Evolutionary conservation across 2,113 vertebrate species (phyloP).

Genomic region (Anhinga rufa): DNA sequence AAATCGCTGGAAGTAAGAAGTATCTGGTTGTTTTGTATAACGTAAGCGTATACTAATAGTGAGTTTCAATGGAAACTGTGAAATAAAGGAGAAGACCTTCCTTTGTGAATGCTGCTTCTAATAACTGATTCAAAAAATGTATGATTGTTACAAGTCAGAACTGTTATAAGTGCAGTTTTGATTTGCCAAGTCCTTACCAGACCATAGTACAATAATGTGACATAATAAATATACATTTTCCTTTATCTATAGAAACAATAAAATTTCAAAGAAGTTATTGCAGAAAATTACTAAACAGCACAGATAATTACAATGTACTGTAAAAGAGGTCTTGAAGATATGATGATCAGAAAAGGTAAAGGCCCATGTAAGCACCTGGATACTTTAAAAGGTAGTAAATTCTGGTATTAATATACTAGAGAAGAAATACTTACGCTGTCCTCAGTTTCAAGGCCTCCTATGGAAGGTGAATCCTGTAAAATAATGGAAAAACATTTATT

Average conservation of each 20-base stretch:
- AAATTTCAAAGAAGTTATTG: not conserved
- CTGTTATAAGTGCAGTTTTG: not conserved
- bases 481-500: not conserved
- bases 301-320: not conserved
- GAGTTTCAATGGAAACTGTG: not conserved
- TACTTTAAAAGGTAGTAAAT: not conserved
- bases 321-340: not conserved
- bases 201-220: not conserved
- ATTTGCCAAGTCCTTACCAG: not conserved
- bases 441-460: not conserved
- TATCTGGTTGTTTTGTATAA: not conserved
- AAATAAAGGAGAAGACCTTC: not conserved
- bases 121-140: not conserved
- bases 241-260: not conserved
- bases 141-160: not conserved
- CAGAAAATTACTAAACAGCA: not conserved
- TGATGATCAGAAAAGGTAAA: not conserved
- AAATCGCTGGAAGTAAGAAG: not conserved
- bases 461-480: slow-evolving; percentile 37
- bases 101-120: not conserved
- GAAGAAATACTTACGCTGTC: slow-evolving; percentile 14
- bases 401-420: not conserved
- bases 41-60: not conserved
- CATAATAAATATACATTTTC: not conserved
- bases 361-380: not conserved